A percentile compares a stretch with the other conserved stretches of the same genome.
Evolutionary conservation across 2,888 invertebrate genomes (phyloP).

Genomic region (Drosophila fungiperda): DNA sequence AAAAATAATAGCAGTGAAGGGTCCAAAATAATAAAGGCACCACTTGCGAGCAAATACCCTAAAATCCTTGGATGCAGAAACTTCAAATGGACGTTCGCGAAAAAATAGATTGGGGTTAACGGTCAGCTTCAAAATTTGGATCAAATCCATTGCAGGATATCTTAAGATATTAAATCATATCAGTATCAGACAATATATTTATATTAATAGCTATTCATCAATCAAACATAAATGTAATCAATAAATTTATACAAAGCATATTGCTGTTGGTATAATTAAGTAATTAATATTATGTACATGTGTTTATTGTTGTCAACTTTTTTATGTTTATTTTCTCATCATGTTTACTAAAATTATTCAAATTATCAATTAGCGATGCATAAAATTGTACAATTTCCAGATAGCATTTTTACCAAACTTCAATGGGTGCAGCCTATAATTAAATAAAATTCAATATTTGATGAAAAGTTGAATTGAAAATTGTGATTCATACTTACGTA

Average conservation of each 20-base stretch:
- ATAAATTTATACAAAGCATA: constrained; percentile 39
- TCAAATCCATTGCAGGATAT: neutral
- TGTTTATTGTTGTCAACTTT: constrained; percentile 13
- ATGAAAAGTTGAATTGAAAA: neutral
- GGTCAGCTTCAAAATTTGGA: neutral
- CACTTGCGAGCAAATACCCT: too few species aligned
- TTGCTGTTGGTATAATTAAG: constrained; percentile 26
- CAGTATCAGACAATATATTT: neutral
- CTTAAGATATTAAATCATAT: neutral
- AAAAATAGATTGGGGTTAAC: neutral
- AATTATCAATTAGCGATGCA: neutral
- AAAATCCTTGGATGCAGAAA: too few species aligned
- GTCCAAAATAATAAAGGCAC: too few species aligned
- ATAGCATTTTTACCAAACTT: neutral
- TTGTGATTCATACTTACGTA: neutral
- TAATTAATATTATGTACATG: constrained; percentile 48
- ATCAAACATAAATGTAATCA: constrained; percentile 2
- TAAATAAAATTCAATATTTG: constrained; percentile 2
- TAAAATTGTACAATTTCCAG: neutral
- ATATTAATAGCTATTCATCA: neutral
- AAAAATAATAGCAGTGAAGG: too few species aligned
- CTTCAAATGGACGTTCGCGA: too few species aligned
- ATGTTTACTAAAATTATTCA: neutral
- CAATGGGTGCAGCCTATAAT: constrained; percentile 5
- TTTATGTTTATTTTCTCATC: constrained; percentile 28